Base-by-base conservation (phyloP, 2,797 vertebrate species). In the Distichodus sexfasciatus region DNA sequence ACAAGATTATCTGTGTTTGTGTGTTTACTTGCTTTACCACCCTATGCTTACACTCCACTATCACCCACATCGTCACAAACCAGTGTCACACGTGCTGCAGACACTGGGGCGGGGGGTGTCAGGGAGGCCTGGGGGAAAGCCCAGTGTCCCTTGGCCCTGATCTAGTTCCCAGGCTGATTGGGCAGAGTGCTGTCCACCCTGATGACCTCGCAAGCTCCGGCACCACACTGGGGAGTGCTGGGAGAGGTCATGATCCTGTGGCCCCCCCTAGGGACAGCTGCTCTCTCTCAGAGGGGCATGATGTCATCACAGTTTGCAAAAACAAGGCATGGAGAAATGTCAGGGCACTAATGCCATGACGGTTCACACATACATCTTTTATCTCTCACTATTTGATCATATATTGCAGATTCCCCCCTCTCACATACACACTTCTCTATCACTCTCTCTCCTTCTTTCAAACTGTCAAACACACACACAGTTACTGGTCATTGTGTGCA, bases 231-330 rank as follows among this genome's bases (percentile, higher is more conserved):
- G 31, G 12, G 47, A 44, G 36, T 43, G 68, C 88, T 90, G 89
- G 88, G 89, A 91, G 67, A 91, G 89, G 88, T 90, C 66, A 36
- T 1, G 76, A 89, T n/a, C 89, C 87, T 74, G 57, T 66, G 19
- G 57, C 71, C 43, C 75, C 82, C 84, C 72, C 23, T 26, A 76
- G 81, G 83, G 76, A 82, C 65, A 60, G 69, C 81, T 80, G 86
- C 71, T 81, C 82, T 57, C 81, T 72, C 85, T 85, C 85, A 81
- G 83, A 81, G 82, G 59, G 58, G 74, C 84, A 65, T 87, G 86
- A 89, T 90, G 89, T 91, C 88, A 87, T 59, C 69, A 65, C 64
- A 47, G 60, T 68, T 68, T 4, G 66, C 66, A 77, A 84, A 78
- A 82, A 85, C 78, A 85, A 66, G 26, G 66, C 43, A 51, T 65